These are phyloP conservation scores for Dolichoris vasculosae DNA, from an alignment of 1,140 invertebrate species.

Conservation along the genomic window DNA sequence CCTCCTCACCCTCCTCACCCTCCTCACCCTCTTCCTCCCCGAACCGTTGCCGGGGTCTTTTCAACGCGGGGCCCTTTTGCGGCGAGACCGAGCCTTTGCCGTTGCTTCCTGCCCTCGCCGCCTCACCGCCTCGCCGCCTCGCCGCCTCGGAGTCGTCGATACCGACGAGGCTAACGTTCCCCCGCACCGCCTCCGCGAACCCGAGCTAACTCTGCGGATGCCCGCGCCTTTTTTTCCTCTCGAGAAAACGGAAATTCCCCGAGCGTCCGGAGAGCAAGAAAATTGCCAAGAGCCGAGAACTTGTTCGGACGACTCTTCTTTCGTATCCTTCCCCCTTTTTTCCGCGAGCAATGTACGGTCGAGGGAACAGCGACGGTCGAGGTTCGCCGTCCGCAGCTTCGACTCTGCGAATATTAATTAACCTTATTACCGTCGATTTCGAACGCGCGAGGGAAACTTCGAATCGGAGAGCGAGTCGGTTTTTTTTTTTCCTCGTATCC, in stretches of 20 bases:
- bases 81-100: not conserved
- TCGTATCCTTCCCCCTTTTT: not conserved
- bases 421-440: too few species aligned
- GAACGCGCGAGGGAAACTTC: not conserved
- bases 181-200: not conserved
- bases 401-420: not conserved
- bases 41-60: not conserved
- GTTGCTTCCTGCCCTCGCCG: not conserved
- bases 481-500: not conserved
- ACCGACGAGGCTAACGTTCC: too few species aligned
- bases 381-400: not conserved
- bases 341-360: not conserved
- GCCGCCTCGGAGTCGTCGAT: not conserved
- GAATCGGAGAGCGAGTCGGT: not conserved
- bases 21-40: too few species aligned
- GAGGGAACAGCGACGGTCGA: not conserved
- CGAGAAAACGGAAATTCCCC: not conserved
- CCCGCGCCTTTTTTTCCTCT: not conserved
- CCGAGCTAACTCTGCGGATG: not conserved
- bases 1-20: too few species aligned
- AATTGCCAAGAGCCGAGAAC: not conserved
- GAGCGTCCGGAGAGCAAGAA: not conserved
- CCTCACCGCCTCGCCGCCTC: not conserved
- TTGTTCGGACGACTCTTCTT: not conserved
- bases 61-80: not conserved